Conservation (phyloP, 2,113 vertebrate genomes). For the Oncorhynchus clarkii region DNA sequence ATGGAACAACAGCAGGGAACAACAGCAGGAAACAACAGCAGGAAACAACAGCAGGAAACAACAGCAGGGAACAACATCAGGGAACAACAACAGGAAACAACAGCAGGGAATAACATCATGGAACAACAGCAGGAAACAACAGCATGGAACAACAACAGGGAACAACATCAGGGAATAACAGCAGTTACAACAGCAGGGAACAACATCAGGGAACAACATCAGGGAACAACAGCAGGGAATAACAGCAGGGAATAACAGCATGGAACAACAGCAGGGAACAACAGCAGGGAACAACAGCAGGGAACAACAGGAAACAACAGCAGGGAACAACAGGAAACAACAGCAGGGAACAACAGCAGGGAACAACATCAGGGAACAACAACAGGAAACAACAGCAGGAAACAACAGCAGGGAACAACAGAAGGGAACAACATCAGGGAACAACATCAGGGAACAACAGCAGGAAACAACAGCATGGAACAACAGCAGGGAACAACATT, state of each 20-base stretch:
- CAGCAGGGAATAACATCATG: no score
- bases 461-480: neutral
- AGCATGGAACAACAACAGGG: no score
- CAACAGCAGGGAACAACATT: neutral
- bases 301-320: neutral
- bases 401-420: constrained; percentile 4
- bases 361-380: neutral
- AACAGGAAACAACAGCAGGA: neutral
- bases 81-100: no score
- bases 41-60: no score
- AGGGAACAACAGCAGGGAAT: neutral
- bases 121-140: no score
- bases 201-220: neutral
- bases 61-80: no score
- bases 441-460: neutral
- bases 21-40: no score
- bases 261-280: neutral
- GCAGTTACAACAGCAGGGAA: neutral
- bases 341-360: neutral
- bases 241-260: neutral
- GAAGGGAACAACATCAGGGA: neutral
- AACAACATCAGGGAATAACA: no score
- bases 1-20: no score
- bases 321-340: neutral
- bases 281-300: neutral